These are phyloP conservation scores for Synergus laeviventris DNA, from an alignment of 2,888 invertebrate species.

Conservation along the genomic window DNA sequence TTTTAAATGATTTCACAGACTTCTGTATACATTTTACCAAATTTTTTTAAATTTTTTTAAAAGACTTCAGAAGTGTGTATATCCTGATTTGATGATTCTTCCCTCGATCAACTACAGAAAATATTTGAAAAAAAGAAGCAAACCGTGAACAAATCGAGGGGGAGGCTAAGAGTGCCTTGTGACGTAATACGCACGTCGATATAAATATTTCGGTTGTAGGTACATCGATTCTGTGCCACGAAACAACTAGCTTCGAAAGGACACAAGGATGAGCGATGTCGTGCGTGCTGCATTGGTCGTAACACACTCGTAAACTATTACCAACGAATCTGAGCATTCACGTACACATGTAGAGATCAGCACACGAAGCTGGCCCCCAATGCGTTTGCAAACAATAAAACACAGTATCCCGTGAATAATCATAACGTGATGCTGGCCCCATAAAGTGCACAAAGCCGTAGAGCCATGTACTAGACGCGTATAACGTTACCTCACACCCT, in stretches of 20 bases:
- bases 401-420: slow-evolving; percentile 75
- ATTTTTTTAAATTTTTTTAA: no score
- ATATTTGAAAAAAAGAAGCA: neutral
- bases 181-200: neutral
- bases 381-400: slow-evolving; percentile 69
- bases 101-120: neutral
- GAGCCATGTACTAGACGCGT: slow-evolving; percentile 52
- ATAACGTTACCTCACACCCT: slow-evolving; percentile 44
- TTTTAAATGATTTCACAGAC: no score
- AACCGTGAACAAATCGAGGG: neutral
- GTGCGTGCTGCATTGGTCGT: slow-evolving; percentile 51
- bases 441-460: slow-evolving; percentile 71
- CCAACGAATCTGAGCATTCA: slow-evolving; percentile 30
- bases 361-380: slow-evolving; percentile 49
- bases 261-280: slow-evolving; percentile 47
- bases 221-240: slow-evolving; percentile 41
- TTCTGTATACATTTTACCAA: no score
- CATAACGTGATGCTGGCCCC: slow-evolving; percentile 69
- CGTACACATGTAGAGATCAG: slow-evolving; percentile 36
- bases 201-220: slow-evolving; percentile 11
- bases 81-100: no score
- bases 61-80: no score
- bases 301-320: slow-evolving; percentile 50
- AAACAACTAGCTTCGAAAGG: slow-evolving; percentile 45
- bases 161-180: neutral